A percentile compares a stretch with the other conserved stretches of the same genome.
Conservation (phyloP, 2,888 invertebrate genomes). For the Eudasyphora cyanicolor region DNA sequence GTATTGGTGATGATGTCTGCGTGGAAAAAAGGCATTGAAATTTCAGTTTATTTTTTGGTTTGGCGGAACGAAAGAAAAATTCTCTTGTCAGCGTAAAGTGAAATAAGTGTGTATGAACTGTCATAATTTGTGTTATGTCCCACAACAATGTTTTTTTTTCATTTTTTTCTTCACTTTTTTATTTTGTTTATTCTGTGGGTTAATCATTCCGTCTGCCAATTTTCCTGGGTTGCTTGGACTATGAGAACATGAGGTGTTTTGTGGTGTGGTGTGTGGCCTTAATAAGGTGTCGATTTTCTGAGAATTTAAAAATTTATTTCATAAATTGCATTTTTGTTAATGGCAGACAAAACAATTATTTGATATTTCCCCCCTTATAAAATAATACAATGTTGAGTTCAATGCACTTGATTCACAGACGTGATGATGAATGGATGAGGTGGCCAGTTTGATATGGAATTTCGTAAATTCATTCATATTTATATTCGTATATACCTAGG, state of each 20-base stretch:
- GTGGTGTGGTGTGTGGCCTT: no score
- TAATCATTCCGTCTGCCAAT: background rate
- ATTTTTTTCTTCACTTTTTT: background rate
- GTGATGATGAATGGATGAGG: background rate
- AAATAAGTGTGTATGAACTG: slow-evolving; percentile 42
- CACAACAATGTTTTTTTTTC: background rate
- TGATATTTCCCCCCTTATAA: slow-evolving; percentile 44
- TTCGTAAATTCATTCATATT: background rate
- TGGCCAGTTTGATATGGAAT: no score
- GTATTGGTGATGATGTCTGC: background rate
- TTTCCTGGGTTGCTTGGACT: background rate
- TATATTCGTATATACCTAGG: no score
- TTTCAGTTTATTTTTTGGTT: background rate
- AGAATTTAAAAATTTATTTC: background rate
- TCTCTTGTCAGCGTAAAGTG: slow-evolving; percentile 34
- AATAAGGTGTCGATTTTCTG: slow-evolving; percentile 8
- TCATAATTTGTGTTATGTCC: slow-evolving; percentile 31
- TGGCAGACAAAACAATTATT: slow-evolving; percentile 48
- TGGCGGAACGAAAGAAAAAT: background rate
- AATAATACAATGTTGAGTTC: slow-evolving; percentile 41
- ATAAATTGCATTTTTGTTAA: slow-evolving; percentile 14
- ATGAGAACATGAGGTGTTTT: background rate
- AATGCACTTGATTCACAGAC: slow-evolving; percentile 34
- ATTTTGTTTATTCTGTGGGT: slow-evolving; percentile 5
- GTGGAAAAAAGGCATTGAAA: background rate